phyloP scores from a whole-genome alignment of 2,113 vertebrate genomes.

The Rhombomys opimus region DNA sequence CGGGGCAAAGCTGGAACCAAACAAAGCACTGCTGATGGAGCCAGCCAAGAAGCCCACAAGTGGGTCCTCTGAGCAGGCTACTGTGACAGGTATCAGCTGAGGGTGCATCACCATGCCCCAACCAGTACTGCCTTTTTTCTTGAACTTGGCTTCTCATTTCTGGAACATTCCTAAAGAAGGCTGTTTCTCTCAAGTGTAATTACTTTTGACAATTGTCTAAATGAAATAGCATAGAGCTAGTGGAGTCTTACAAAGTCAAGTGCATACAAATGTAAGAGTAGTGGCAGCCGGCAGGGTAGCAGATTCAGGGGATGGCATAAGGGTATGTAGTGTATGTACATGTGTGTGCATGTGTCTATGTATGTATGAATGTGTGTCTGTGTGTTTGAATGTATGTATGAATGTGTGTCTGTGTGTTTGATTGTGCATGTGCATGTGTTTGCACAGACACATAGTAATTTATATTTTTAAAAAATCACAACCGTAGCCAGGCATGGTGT shows the following conservation, averaged over 20 bases:
- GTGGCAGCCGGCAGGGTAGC: too few species aligned
- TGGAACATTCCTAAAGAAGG: neutral
- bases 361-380: too few species aligned
- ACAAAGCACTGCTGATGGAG: neutral
- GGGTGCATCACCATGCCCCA: neutral
- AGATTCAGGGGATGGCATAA: neutral
- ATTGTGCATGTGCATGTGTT: neutral
- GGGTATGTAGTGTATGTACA: too few species aligned
- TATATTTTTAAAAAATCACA: slow-evolving; percentile 10
- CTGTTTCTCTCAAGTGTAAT: neutral
- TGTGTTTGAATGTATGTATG: too few species aligned
- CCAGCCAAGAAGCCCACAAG: neutral
- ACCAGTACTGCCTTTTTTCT: neutral
- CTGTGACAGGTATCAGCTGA: neutral
- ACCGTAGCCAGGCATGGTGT: slow-evolving; percentile 11
- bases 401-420: too few species aligned
- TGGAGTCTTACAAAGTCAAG: slow-evolving; percentile 29
- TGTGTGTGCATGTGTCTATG: too few species aligned
- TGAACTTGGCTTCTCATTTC: neutral
- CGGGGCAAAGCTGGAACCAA: neutral
- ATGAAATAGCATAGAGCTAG: slow-evolving; percentile 31
- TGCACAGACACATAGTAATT: neutral
- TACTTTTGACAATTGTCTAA: slow-evolving; percentile 20
- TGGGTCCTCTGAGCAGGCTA: neutral
- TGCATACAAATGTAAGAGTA: neutral